Evolutionary conservation across 2,888 invertebrate genomes (phyloP).

Genomic region (Dicranocentrus wangi): DNA sequence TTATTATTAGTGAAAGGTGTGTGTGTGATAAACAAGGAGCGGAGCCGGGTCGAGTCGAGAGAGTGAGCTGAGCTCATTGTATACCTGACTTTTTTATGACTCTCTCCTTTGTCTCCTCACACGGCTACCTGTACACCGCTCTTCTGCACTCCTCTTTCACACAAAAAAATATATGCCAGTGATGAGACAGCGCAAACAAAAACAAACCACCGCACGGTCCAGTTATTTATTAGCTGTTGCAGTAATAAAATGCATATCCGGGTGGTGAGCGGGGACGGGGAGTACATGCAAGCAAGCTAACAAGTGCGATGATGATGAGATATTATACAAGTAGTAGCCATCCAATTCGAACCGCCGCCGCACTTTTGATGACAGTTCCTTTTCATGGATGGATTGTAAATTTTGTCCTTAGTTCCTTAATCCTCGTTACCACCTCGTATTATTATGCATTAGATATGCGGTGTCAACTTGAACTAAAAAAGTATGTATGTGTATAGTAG

Average conservation of each 20-base stretch:
- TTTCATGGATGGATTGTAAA: slow-evolving; percentile 56
- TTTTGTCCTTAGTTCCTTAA: slow-evolving; percentile 60
- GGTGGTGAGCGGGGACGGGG: no score
- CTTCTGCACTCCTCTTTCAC: slow-evolving; percentile 27
- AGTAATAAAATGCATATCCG: no score
- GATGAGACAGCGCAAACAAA: slow-evolving; percentile 22
- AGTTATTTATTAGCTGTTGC: slow-evolving; percentile 24
- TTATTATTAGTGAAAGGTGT: slow-evolving; percentile 26
- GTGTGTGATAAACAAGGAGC: slow-evolving; percentile 26
- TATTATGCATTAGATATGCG: slow-evolving; percentile 32
- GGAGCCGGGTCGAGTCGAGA: slow-evolving; percentile 39
- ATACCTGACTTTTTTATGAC: slow-evolving; percentile 44
- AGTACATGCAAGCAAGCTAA: no score
- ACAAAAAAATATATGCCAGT: slow-evolving; percentile 12
- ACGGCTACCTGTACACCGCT: slow-evolving; percentile 6
- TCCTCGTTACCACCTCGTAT: slow-evolving; percentile 32
- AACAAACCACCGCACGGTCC: slow-evolving; percentile 46
- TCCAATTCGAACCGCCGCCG: slow-evolving; percentile 20
- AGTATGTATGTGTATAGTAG: slow-evolving; percentile 3
- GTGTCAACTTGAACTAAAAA: neutral
- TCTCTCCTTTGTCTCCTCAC: slow-evolving; percentile 35
- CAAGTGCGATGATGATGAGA: slow-evolving; percentile 8
- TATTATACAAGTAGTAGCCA: slow-evolving; percentile 44
- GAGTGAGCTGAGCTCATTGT: no score
- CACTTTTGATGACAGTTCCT: slow-evolving; percentile 59